Conservation (phyloP, 2,113 vertebrate species). For the Gasterosteus nipponicus region DNA sequence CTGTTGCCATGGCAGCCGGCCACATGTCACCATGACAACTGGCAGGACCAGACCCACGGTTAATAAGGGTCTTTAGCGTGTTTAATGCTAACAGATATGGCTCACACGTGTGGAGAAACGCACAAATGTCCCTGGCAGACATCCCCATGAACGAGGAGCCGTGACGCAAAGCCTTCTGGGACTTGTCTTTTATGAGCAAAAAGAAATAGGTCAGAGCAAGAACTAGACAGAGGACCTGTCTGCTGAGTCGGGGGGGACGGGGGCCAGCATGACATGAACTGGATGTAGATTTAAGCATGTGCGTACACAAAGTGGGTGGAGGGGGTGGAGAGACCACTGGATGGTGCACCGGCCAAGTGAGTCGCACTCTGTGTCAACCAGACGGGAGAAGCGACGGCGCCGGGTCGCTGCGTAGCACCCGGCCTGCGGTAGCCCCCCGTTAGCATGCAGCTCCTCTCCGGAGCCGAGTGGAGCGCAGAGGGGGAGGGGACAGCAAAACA, state of each 20-base stretch:
- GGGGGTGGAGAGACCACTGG: background rate
- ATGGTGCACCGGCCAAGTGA: conserved; percentile 21
- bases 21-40: conserved; percentile 60
- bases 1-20: conserved; percentile 56
- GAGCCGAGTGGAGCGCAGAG: conserved; percentile 49
- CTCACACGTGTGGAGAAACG: conserved; percentile 1
- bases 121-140: background rate
- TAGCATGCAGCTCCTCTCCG: conserved; percentile 69
- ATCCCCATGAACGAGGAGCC: conserved; percentile 15
- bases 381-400: background rate
- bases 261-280: conserved; percentile 34
- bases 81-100: conserved; percentile 28
- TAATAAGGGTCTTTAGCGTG: conserved; percentile 11
- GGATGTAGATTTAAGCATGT: conserved; percentile 30
- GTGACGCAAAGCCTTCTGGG: conserved; percentile 63
- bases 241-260: conserved; percentile 27
- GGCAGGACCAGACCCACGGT: conserved; percentile 7
- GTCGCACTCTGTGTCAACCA: conserved; percentile 15
- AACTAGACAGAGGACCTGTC: conserved; percentile 39
- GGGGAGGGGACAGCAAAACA: conserved; percentile 59
- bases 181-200: conserved; percentile 52
- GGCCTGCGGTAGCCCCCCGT: conserved; percentile 43
- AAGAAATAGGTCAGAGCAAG: conserved; percentile 67
- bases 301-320: background rate
- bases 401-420: conserved; percentile 47